Percentiles rank a stretch among this genome's conserved stretches.
These are phyloP conservation scores for Ephydatia muelleri DNA, from an alignment of 37 sponge, comb jelly and placozoan species.

Conservation along the genomic window DNA sequence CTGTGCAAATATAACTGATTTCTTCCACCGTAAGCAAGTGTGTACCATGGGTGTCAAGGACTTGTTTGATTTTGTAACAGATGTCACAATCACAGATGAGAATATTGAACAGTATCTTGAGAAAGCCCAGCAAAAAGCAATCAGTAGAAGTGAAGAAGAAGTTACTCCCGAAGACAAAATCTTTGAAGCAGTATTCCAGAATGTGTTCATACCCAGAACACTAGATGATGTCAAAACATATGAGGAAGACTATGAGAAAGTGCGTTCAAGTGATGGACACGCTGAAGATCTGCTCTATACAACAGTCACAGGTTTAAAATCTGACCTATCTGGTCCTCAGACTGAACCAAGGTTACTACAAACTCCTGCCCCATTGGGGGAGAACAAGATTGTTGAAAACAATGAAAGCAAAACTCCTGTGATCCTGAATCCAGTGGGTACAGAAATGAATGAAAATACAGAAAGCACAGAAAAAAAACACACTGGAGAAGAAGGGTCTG, in stretches of 20 bases:
- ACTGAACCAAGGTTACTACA: conserved; percentile 51
- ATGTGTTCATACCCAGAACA: conserved; percentile 87
- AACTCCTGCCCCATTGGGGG: background rate
- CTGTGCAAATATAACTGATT: conserved; percentile 93
- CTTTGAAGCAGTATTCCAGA: conserved; percentile 88
- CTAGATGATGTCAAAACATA: conserved; percentile 85
- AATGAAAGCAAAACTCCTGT: background rate
- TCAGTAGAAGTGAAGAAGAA: conserved; percentile 1
- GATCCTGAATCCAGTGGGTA: background rate
- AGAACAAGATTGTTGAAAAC: background rate
- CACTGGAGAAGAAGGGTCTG: background rate
- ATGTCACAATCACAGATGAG: conserved; percentile 78
- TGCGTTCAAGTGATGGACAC: conserved; percentile 22
- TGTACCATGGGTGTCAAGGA: conserved; percentile 88
- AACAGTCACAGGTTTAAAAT: conserved; percentile 81
- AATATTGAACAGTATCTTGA: conserved; percentile 91
- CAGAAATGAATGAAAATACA: no score
- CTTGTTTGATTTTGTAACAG: conserved; percentile 96
- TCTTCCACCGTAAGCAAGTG: conserved; percentile 83
- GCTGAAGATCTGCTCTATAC: conserved; percentile 67
- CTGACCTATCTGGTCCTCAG: conserved; percentile 75
- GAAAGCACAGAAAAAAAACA: background rate
- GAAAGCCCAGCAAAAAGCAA: conserved; percentile 57
- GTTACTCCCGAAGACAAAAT: conserved; percentile 41
- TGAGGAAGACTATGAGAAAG: conserved; percentile 72